Percentiles rank a stretch among this genome's conserved stretches.
Conservation (phyloP, 1,140 invertebrate species). For the Aporrectodea caliginosa region DNA sequence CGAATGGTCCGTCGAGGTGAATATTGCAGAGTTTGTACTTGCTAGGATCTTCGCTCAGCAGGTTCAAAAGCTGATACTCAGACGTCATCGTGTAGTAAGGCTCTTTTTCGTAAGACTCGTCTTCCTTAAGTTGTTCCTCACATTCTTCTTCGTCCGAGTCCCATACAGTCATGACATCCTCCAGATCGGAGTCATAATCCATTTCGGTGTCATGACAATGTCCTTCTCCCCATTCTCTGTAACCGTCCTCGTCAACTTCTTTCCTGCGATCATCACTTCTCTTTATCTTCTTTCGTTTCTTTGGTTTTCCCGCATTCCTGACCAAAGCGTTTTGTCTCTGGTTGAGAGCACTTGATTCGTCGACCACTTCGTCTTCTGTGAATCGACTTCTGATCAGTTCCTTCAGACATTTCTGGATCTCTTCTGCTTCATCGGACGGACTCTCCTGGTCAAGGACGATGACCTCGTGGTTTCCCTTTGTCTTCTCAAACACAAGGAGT, state of each 20-base stretch:
- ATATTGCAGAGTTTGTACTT: constrained; percentile 8
- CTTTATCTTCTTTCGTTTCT: neutral
- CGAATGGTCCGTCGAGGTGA: constrained; percentile 9
- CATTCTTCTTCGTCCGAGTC: neutral
- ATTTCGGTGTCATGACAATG: too few relatives aligned
- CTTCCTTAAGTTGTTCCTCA: neutral
- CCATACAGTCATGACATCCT: neutral
- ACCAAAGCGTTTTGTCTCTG: neutral
- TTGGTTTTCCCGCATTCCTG: neutral
- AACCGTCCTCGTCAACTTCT: neutral
- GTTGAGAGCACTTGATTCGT: neutral
- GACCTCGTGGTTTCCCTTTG: neutral
- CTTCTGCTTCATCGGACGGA: neutral
- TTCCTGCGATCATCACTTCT: neutral
- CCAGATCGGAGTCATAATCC: neutral
- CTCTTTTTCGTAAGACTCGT: neutral
- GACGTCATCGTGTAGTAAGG: constrained; percentile 6
- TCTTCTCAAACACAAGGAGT: neutral
- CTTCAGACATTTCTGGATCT: neutral
- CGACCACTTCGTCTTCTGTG: neutral
- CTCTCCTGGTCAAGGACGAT: neutral
- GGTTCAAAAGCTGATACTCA: neutral
- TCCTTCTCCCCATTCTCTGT: too few relatives aligned
- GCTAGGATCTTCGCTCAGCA: neutral
- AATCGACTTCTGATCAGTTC: neutral